Base-by-base conservation (phyloP, 2,888 invertebrate genomes). In the Drosophila niveifrons region DNA sequence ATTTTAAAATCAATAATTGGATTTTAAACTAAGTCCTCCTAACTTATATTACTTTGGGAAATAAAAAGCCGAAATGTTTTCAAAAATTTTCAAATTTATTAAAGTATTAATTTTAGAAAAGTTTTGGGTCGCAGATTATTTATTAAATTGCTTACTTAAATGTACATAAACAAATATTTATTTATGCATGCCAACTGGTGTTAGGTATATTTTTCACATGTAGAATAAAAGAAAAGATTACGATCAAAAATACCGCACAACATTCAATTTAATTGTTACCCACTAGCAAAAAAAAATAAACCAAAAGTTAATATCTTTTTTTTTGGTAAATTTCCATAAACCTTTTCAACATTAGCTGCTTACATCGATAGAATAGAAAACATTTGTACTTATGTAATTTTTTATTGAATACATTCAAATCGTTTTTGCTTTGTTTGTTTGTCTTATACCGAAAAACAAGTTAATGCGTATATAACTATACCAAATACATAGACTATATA, bases 401-500 rank as follows among this genome's bases (percentile, higher is more conserved):
- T 18, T 59, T 31, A 48, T 44, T 39, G 18, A 10, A 34, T 48
- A 13, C 41, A 52, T 36, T 3, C 36, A 36, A 36, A 47, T 44
- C 56, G 15, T 51, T 41, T 41, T 50, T 47, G 39, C 4, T 39
- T 51, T 31, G 36, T 36, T 47, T 44, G 36, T 39, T 51, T 31
- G 36, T 36, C 28, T 44, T 46, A 52, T 8, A 50, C 43, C n/a
- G 28, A 51, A 55, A 75, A 73, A 73, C 57, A 62, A 66, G 17
- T 4, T 41, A 34, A 57, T 53, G 36, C 50, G 9, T 59, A 31
- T 50, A 36, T 59, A 43, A 18, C 17, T 44, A 18, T 18, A 10
- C 17, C 13, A 17, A 44, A 57, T 57, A 76, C 31, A 52, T 71
- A 73, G 51, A 56, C 28, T 73, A 68, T 23, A 62, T 66, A 43